phyloP scores from a whole-genome alignment of 2,888 invertebrate genomes.

The Thecocarcelia acutangulata region DNA sequence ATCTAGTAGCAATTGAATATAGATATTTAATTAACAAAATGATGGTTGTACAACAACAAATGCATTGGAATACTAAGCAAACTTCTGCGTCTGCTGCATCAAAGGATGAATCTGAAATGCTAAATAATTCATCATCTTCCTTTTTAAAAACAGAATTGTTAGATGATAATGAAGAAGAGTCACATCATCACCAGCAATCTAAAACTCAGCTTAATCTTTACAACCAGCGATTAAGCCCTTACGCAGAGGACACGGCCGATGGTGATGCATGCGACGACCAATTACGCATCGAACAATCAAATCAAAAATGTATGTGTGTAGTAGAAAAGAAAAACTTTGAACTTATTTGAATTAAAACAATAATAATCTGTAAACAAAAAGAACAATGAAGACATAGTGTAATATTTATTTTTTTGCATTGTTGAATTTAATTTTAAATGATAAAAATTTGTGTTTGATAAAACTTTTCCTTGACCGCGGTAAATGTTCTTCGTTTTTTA shows the following conservation, averaged over 20 bases:
- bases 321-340: no score
- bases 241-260: constrained; percentile 1
- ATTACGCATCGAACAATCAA: constrained; percentile 40
- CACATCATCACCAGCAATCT: constrained; percentile 15
- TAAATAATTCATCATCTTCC: constrained; percentile 61
- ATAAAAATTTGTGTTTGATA: no score
- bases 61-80: constrained; percentile 74
- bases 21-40: constrained; percentile 63
- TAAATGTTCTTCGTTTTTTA: no score
- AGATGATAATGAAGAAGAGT: constrained; percentile 38
- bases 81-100: constrained; percentile 51
- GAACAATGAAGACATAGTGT: no score
- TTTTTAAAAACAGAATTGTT: constrained; percentile 61
- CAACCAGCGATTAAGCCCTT: constrained; percentile 35
- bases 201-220: constrained; percentile 37
- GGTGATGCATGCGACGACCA: constrained; percentile 9
- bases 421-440: no score
- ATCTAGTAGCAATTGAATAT: neutral
- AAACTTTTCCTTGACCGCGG: no score
- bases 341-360: no score
- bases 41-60: constrained; percentile 78
- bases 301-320: constrained; percentile 60
- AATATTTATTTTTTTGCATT: no score
- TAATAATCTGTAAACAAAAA: no score
- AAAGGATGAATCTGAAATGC: constrained; percentile 70